A percentile compares a stretch with the other conserved stretches of the same genome.
Conservation (phyloP, 2,888 invertebrate species). For the Artemia sinica region DNA sequence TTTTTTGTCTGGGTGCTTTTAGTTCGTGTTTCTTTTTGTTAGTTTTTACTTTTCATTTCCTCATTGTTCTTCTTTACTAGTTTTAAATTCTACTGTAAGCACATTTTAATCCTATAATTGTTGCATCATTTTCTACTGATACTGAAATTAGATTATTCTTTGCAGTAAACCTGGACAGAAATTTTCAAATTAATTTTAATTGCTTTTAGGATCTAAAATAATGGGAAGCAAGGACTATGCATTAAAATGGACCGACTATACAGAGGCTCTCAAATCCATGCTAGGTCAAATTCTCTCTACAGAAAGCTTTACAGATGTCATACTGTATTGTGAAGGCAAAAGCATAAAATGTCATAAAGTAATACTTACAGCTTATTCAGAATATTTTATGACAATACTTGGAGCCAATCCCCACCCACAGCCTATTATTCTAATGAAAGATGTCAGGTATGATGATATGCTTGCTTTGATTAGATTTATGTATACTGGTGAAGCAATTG, state of each 20-base stretch:
- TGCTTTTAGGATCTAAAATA: background rate
- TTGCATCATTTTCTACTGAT: no score
- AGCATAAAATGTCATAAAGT: conserved; percentile 7
- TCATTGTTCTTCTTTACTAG: no score
- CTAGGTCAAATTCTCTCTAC: conserved; percentile 7
- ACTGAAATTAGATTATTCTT: no score
- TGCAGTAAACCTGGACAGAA: no score
- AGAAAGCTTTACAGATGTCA: background rate
- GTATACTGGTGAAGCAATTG: conserved; percentile 5
- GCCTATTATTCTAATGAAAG: conserved; percentile 5
- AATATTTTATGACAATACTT: conserved; percentile 12
- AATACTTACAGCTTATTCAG: conserved; percentile 7
- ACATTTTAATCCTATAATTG: no score
- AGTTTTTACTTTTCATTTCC: no score
- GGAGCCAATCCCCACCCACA: background rate
- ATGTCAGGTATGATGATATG: conserved; percentile 4
- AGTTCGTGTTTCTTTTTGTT: no score
- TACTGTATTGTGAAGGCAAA: conserved; percentile 2
- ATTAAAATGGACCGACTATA: conserved; percentile 3
- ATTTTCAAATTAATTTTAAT: no score
- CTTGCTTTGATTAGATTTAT: background rate
- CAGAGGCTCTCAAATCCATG: conserved; percentile 8
- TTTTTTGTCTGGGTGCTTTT: no score
- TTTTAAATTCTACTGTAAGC: no score
- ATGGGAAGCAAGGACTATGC: conserved; percentile 12